Evolutionary conservation across 2,888 invertebrate species (phyloP).

Genomic region (Diaperis boleti): DNA sequence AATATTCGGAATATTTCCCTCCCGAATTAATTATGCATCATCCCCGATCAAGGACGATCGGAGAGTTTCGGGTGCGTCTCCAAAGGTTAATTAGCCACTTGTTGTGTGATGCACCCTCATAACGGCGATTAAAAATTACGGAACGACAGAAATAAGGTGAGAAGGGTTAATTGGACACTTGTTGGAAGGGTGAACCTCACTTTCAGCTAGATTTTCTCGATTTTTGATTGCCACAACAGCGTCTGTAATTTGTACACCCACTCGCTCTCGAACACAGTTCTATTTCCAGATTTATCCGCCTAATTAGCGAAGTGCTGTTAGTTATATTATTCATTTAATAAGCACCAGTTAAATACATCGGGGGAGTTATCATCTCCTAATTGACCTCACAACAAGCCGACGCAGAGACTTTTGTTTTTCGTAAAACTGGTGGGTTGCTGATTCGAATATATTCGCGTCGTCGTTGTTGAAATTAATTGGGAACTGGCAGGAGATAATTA

Average conservation of each 20-base stretch:
- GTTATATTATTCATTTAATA: conserved; percentile 37
- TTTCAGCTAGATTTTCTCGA: conserved; percentile 5
- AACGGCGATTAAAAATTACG: conserved; percentile 20
- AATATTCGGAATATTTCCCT: conserved; percentile 31
- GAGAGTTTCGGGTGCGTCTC: conserved; percentile 6
- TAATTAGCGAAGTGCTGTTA: conserved; percentile 32
- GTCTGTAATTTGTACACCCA: conserved; percentile 13
- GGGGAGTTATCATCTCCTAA: conserved; percentile 8
- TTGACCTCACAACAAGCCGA: conserved; percentile 16
- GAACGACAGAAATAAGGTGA: conserved; percentile 8
- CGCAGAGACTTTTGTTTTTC: conserved; percentile 2
- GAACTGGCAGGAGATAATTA: too few species aligned
- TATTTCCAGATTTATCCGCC: conserved; percentile 30
- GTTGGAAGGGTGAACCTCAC: conserved; percentile 1
- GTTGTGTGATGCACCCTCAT: conserved; percentile 20
- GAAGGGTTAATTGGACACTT: conserved; percentile 21
- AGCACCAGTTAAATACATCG: conserved; percentile 32
- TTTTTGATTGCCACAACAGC: conserved; percentile 11
- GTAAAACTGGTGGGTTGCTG: too few species aligned
- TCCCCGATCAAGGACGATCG: conserved; percentile 19
- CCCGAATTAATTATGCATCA: conserved; percentile 31
- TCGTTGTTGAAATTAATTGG: too few species aligned
- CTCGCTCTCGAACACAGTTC: conserved; percentile 1
- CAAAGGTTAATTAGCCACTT: conserved; percentile 30
- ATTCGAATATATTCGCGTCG: too few species aligned